Base-by-base conservation (phyloP, 2,888 invertebrate species). In the Nemurella pictetii region DNA sequence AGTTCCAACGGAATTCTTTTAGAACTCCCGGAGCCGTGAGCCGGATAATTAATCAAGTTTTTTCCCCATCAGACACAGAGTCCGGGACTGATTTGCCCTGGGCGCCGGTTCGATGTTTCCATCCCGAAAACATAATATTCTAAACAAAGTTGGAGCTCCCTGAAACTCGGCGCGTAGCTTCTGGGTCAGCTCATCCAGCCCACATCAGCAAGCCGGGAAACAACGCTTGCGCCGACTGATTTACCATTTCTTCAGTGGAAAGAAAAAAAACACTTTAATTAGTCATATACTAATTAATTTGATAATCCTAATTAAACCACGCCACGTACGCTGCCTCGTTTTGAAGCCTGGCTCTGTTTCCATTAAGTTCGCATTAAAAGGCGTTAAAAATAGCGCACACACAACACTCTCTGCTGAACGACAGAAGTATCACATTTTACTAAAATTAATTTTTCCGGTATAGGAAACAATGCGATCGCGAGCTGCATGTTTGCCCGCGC, bases 201-300 rank as follows among this genome's bases (percentile, higher is more conserved):
- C n/a, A n/a, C n/a, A n/a, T n/a, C n/a, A n/a, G n/a, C n/a, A n/a
- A n/a, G n/a, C n/a, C n/a, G n/a, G n/a, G n/a, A n/a, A 35, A 12
- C 35, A 12, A 55, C 3, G 55, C n/a, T n/a, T n/a, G 15, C 75
- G 15, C 12, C 26, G 25, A 75, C 12, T 25, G 28, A 75, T 75
- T 75, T 27, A 27, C 28, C 27, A 75, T 28, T 36, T 36, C 75
- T 2, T 75, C 28, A 15, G 75, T 75, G 27, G 26, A 27, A 75
- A 75, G 80, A 84, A 20, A 35, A 20, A 35, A 20, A 74, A 27
- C 74, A 20, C 84, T 72, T 81, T 84, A 84, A 84, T 84, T 84
- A 84, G 82, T 82, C 84, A 82, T 30, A 32, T 30, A 32, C 74
- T 84, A 84, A 81, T 82, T 55, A 82, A 82, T 82, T 55, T 55